phyloP scores from a whole-genome alignment of 2,888 invertebrate genomes.

The Hypomecis punctinalis region DNA sequence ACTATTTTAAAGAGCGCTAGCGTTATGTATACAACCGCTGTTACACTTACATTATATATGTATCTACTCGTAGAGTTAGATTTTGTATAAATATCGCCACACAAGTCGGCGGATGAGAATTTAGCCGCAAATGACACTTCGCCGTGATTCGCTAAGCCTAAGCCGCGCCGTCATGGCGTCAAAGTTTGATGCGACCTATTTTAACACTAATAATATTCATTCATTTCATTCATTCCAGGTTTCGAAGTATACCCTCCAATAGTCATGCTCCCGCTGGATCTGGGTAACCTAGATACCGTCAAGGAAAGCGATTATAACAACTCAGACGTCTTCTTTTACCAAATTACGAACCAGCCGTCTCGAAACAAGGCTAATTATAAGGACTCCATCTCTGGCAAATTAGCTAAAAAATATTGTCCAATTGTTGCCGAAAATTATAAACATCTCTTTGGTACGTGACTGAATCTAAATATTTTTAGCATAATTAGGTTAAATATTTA shows the following conservation, averaged over 20 bases:
- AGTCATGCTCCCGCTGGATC: conserved; percentile 1
- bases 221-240: conserved; percentile 5
- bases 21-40: too few relatives aligned
- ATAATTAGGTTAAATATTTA: too few relatives aligned
- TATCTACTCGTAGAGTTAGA: too few relatives aligned
- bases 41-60: too few relatives aligned
- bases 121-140: too few relatives aligned
- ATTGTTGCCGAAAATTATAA: conserved; percentile 7
- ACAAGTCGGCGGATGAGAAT: too few relatives aligned
- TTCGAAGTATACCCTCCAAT: background rate
- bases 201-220: too few relatives aligned
- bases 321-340: conserved; percentile 6
- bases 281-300: background rate
- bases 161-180: too few relatives aligned
- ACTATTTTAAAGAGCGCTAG: too few relatives aligned
- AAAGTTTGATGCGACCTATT: too few relatives aligned
- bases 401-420: conserved; percentile 12
- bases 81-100: too few relatives aligned
- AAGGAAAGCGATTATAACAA: conserved; percentile 2
- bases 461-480: background rate
- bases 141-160: too few relatives aligned
- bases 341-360: background rate
- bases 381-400: background rate
- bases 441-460: conserved; percentile 13
- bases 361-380: conserved; percentile 1